Evolutionary conservation across 2,888 invertebrate genomes (phyloP), one percentile per base, ranked within the genome.

Genomic region (Lithophane socia): DNA sequence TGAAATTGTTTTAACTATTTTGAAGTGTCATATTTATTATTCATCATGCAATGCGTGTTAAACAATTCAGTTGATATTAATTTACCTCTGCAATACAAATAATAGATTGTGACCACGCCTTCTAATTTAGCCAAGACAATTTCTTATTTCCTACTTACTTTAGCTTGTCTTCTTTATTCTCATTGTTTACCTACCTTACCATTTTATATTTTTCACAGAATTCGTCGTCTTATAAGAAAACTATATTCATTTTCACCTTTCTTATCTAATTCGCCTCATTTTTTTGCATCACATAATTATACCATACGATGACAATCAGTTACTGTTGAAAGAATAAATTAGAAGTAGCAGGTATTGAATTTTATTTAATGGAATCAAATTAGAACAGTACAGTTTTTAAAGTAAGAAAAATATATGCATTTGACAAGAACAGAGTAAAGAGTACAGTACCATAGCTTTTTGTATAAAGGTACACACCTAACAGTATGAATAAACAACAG

Each of bases 1-100:
- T 52, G 66, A 54, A 73, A 83, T 70, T 63, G 24, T 75, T 80
- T 74, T 52, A 49, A 60, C 18, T 70, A 42, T 58, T 70, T 54
- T 70, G 16, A 42, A 63, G 10, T 18, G 9, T n/a, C n/a, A 8
- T 1, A 65, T 79, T 65, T 68, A 71, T 70, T 67, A 80, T 58
- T 83, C 58, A 83, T 77, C 37, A 29, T 29, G 29, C 29, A 29
- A 63, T 5, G 21, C 24, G 7, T 75, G 29, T 58, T 24, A 9
- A 44, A 44, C 4, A 67, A 67, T 67, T 64, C 3, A 16, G 24
- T 64, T 37, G 4, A 47, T 16, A 37, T 79, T 24, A 13, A 37
- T 47, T 24, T 16, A 78, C 18, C 12, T 29, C 4, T 29, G 8
- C 10, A 63, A 56, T 21, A 9, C 0, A 37, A 44, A 24, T 66